These are phyloP conservation scores for Macaria notata DNA, from an alignment of 2,888 invertebrate species.

Conservation along the genomic window DNA sequence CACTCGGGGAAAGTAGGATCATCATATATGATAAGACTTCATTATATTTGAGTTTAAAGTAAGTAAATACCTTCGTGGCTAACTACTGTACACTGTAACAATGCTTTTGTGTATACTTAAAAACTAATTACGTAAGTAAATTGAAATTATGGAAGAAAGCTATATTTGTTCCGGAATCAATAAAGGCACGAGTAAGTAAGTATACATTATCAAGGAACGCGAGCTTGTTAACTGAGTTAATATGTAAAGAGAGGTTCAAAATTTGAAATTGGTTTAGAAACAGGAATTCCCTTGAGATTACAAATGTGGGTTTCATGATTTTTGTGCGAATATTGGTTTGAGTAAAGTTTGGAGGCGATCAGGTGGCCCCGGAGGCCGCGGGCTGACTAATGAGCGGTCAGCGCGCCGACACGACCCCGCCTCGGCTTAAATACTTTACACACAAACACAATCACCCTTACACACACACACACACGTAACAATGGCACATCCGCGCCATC, in stretches of 20 bases:
- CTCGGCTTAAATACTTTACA: slow-evolving; percentile 44
- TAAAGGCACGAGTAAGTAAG: no score
- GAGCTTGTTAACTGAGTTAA: no score
- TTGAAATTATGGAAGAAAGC: no score
- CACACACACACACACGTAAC: slow-evolving; percentile 22
- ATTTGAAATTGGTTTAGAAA: slow-evolving; percentile 32
- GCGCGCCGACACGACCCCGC: slow-evolving; percentile 49
- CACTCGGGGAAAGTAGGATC: slow-evolving; percentile 6
- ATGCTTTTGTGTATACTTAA: no score
- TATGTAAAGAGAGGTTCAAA: slow-evolving; percentile 12
- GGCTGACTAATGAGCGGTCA: slow-evolving; percentile 63
- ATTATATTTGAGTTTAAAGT: slow-evolving; percentile 1
- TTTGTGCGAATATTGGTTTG: slow-evolving; percentile 47
- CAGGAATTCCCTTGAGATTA: slow-evolving; percentile 25
- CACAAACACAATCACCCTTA: slow-evolving; percentile 28
- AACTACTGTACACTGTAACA: no score
- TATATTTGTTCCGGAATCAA: no score
- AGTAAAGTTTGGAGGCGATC: slow-evolving; percentile 48
- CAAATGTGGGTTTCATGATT: slow-evolving; percentile 47
- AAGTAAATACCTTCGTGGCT: no score
- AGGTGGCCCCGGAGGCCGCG: slow-evolving; percentile 45
- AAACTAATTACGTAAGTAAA: no score
- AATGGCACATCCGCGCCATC: slow-evolving; percentile 7
- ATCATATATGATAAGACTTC: slow-evolving; percentile 15
- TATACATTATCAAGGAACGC: no score